Evolutionary conservation across 2,888 invertebrate genomes (phyloP).

Genomic region (Lamellibrachia satsuma): DNA sequence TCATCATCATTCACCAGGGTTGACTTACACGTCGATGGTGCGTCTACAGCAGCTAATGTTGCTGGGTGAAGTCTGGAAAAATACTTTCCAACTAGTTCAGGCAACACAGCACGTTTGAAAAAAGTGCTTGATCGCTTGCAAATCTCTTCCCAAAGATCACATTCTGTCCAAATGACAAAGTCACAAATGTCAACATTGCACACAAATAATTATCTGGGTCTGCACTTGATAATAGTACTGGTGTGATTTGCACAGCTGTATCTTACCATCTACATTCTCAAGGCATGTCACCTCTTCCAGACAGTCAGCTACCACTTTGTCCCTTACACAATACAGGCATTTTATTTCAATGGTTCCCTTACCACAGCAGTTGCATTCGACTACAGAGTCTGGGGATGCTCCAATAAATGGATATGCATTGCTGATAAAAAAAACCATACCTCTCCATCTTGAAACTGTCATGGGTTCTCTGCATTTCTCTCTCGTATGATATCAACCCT

Average conservation of each 20-base stretch:
- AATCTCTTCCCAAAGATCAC: too few relatives aligned
- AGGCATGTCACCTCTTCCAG: neutral
- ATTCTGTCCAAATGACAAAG: too few relatives aligned
- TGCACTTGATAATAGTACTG: neutral
- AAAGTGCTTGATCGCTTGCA: too few relatives aligned
- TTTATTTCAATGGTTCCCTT: slow-evolving; percentile 33
- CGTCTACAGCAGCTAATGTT: too few relatives aligned
- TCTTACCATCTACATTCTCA: neutral
- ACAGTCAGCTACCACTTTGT: neutral
- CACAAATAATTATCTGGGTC: neutral
- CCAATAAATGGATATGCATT: slow-evolving; percentile 34
- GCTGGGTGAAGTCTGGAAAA: too few relatives aligned
- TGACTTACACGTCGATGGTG: too few relatives aligned
- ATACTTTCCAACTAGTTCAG: too few relatives aligned
- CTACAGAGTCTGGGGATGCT: slow-evolving; percentile 31
- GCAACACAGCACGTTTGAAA: too few relatives aligned
- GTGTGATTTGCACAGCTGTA: neutral
- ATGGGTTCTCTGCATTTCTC: neutral
- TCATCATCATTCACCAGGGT: too few relatives aligned
- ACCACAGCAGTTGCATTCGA: slow-evolving; percentile 39
- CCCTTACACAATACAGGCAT: neutral
- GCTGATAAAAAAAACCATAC: slow-evolving; percentile 34
- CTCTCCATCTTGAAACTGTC: neutral
- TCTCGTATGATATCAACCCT: slow-evolving; percentile 22
- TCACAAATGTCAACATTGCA: too few relatives aligned